Evolutionary conservation across 2,888 invertebrate species (phyloP).

Genomic region (Synanthedon formicaeformis): DNA sequence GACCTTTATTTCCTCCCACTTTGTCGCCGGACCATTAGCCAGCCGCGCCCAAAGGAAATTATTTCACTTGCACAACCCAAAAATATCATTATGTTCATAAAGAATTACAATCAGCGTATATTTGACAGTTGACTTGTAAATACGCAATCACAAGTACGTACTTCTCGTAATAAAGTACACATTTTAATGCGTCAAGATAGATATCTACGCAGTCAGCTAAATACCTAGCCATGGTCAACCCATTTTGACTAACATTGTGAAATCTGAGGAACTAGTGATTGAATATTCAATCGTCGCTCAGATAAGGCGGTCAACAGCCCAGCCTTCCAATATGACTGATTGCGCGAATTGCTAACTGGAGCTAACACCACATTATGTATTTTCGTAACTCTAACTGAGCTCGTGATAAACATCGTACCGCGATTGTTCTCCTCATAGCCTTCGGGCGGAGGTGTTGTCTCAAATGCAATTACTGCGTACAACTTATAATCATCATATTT

Average conservation of each 20-base stretch:
- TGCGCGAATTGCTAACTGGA: not conserved
- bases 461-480: conserved; percentile 4
- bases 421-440: conserved; percentile 27
- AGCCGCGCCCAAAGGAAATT: conserved; percentile 7
- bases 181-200: conserved; percentile 15
- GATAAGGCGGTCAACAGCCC: conserved; percentile 5
- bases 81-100: conserved; percentile 10
- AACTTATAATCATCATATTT: not conserved
- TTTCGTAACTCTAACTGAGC: conserved; percentile 19
- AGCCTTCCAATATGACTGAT: conserved; percentile 8
- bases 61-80: conserved; percentile 8
- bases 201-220: conserved; percentile 11
- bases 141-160: conserved; percentile 9
- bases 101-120: conserved; percentile 4
- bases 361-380: conserved; percentile 3
- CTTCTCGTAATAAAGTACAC: conserved; percentile 21
- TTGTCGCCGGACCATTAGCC: conserved; percentile 5
- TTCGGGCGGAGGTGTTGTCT: conserved; percentile 14
- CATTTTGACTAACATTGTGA: conserved; percentile 27
- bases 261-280: conserved; percentile 19
- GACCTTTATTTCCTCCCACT: conserved; percentile 10
- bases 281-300: conserved; percentile 17
- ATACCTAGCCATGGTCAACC: conserved; percentile 5
- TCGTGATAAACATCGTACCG: conserved; percentile 26
- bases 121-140: conserved; percentile 5